Conservation (phyloP, 2,888 invertebrate species). For the Drosophila buzzatii region DNA sequence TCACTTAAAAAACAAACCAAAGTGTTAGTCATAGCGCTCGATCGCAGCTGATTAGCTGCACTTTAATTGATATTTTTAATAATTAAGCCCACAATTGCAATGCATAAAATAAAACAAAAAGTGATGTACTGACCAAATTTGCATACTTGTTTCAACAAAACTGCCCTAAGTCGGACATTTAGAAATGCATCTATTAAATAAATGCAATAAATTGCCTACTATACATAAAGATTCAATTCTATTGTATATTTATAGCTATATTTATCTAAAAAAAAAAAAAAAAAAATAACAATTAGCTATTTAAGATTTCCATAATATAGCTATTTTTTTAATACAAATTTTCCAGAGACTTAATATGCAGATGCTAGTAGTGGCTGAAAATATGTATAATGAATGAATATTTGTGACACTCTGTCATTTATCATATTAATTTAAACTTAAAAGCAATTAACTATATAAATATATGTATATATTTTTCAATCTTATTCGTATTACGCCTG, state of each 20-base stretch:
- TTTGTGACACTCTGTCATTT: background rate
- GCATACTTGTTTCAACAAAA: conserved; percentile 13
- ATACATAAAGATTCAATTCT: too few relatives aligned
- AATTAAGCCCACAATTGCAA: background rate
- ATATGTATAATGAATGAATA: background rate
- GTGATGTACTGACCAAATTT: conserved; percentile 6
- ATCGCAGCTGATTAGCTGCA: background rate
- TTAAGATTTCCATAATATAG: background rate
- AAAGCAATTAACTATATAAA: background rate
- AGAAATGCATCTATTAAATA: background rate
- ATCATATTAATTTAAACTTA: background rate
- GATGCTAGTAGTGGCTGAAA: background rate
- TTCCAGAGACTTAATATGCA: background rate
- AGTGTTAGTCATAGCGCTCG: conserved; percentile 1
- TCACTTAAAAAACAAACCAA: background rate
- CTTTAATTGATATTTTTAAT: conserved; percentile 12
- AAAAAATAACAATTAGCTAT: background rate
- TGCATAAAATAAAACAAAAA: background rate
- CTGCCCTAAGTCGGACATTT: background rate
- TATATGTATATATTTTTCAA: background rate
- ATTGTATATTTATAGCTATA: background rate
- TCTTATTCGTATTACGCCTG: background rate
- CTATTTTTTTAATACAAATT: background rate
- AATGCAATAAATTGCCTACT: background rate
- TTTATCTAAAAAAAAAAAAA: background rate